These are phyloP conservation scores for Omphaloscelis lunosa DNA, from an alignment of 2,888 invertebrate species.

Conservation along the genomic window DNA sequence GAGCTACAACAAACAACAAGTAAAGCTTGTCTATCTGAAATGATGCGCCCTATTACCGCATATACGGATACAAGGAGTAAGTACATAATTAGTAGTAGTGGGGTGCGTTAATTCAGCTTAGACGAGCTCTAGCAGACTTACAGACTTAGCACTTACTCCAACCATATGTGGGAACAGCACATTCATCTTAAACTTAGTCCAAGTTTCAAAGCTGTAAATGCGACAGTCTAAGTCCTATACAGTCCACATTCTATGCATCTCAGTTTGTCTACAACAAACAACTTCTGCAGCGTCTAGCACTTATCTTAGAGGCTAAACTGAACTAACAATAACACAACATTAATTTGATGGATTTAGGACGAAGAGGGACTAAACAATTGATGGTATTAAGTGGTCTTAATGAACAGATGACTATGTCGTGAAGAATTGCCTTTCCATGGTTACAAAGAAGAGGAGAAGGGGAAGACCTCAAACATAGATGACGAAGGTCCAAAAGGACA, in stretches of 20 bases:
- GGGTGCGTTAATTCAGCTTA: too few relatives aligned
- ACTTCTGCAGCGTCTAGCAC: background rate
- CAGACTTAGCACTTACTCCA: background rate
- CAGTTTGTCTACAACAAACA: conserved; percentile 29
- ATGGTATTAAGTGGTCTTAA: background rate
- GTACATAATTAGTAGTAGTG: too few relatives aligned
- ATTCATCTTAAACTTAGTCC: conserved; percentile 37
- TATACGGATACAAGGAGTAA: too few relatives aligned
- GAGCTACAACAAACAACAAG: background rate
- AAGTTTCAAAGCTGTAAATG: conserved; percentile 15
- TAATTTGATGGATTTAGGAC: background rate
- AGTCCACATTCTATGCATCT: conserved; percentile 29
- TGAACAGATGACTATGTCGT: too few relatives aligned
- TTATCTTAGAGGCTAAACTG: conserved; percentile 34
- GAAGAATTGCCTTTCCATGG: too few relatives aligned
- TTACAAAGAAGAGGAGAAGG: too few relatives aligned
- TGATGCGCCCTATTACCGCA: too few relatives aligned
- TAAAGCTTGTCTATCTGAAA: too few relatives aligned
- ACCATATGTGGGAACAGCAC: conserved; percentile 8
- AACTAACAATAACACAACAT: conserved; percentile 2
- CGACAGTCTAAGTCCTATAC: conserved; percentile 27
- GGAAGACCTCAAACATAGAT: too few relatives aligned
- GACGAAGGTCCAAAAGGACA: too few relatives aligned
- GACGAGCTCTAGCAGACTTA: background rate
- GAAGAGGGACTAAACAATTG: background rate